These are phyloP conservation scores for Parapristionchus giblindavisi DNA, from an alignment of 2,888 invertebrate genomes.

Conservation along the genomic window DNA sequence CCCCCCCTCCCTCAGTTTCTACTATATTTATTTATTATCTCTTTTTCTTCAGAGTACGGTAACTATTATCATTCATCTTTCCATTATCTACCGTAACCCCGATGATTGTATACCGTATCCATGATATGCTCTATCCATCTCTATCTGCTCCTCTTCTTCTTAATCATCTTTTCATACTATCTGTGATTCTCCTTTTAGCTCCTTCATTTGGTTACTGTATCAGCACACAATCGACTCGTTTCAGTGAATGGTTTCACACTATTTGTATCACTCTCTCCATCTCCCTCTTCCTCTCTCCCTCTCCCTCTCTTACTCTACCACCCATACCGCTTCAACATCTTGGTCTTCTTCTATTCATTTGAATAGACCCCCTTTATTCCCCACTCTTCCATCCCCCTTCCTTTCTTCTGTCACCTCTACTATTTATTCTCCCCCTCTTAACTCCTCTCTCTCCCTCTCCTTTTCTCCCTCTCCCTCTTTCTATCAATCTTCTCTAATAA, in stretches of 20 bases:
- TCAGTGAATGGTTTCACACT: too few species aligned
- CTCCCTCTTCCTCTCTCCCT: conserved; percentile 4
- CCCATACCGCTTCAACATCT: conserved; percentile 20
- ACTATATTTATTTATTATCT: conserved; percentile 20
- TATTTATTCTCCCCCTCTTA: conserved; percentile 24
- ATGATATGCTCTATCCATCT: conserved; percentile 22
- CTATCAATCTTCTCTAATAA: neutral
- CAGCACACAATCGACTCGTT: too few species aligned
- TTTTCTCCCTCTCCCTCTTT: neutral
- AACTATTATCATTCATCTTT: neutral
- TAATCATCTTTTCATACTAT: too few species aligned
- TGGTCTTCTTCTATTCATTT: conserved; percentile 16
- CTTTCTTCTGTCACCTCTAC: conserved; percentile 1
- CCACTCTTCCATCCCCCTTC: neutral
- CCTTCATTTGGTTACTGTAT: too few species aligned
- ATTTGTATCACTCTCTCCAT: too few species aligned
- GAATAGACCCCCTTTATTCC: conserved; percentile 20
- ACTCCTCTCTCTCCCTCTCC: conserved; percentile 3
- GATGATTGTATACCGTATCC: conserved; percentile 28
- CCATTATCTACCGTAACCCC: conserved; percentile 14
- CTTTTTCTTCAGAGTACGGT: conserved; percentile 4
- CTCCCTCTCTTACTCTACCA: neutral
- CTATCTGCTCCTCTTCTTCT: neutral
- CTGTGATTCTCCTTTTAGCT: too few species aligned
- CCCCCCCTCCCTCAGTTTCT: too few species aligned